Evolutionary conservation across 2,888 invertebrate genomes (phyloP).

Genomic region (Buathra laborator): DNA sequence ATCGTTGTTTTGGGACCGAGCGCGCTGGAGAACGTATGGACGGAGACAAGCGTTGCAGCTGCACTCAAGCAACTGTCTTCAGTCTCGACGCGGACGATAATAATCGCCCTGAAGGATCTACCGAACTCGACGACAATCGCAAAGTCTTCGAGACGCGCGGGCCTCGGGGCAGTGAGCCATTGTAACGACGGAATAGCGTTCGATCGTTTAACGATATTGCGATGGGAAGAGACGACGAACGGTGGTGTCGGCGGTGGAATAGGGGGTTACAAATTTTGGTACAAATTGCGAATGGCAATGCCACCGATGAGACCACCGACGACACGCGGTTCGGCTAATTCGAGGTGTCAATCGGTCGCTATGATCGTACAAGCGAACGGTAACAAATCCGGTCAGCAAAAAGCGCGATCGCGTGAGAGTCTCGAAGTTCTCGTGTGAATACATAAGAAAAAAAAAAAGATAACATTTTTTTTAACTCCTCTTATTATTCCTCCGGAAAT

Average conservation of each 20-base stretch:
- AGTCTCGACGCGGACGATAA: conserved; percentile 80
- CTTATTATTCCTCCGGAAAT: conserved; percentile 4
- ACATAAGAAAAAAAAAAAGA: background rate
- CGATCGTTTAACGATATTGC: conserved; percentile 78
- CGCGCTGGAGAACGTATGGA: conserved; percentile 85
- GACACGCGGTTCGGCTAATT: conserved; percentile 65
- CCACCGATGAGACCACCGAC: conserved; percentile 85
- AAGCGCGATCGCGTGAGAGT: conserved; percentile 83
- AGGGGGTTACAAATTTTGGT: conserved; percentile 89
- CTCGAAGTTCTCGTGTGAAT: conserved; percentile 83
- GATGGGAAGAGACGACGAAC: conserved; percentile 74
- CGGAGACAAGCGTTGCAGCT: conserved; percentile 82
- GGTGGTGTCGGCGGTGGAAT: conserved; percentile 71
- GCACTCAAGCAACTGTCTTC: conserved; percentile 85
- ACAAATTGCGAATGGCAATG: conserved; percentile 88
- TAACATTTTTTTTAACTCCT: background rate
- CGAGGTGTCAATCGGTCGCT: conserved; percentile 81
- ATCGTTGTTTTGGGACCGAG: conserved; percentile 86
- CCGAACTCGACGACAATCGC: conserved; percentile 83
- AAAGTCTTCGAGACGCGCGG: conserved; percentile 86
- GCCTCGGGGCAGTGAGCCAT: conserved; percentile 85
- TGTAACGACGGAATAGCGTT: conserved; percentile 82
- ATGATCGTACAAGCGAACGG: conserved; percentile 82
- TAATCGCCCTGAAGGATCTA: conserved; percentile 84
- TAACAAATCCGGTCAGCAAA: conserved; percentile 78